Evolutionary conservation across 2,797 vertebrate genomes (phyloP).

Genomic region (Melanotaenia boesemani): DNA sequence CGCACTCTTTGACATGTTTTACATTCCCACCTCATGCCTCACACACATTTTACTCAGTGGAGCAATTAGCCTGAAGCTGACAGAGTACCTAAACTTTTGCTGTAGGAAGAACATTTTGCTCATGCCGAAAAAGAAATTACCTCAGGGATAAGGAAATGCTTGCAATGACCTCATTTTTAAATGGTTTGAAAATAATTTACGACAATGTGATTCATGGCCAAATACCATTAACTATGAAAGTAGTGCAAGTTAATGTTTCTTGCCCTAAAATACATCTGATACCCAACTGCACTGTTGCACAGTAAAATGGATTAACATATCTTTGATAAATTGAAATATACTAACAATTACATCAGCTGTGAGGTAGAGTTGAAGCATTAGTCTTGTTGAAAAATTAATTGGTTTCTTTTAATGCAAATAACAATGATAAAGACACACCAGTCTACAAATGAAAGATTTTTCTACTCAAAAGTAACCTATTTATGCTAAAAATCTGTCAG

Average conservation of each 20-base stretch:
- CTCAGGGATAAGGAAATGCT: constrained; percentile 37
- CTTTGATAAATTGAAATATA: neutral
- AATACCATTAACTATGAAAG: constrained; percentile 38
- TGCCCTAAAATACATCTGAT: constrained; percentile 1
- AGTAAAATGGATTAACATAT: neutral
- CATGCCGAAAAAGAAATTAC: constrained; percentile 40
- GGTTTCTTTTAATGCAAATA: neutral
- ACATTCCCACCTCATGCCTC: constrained; percentile 64
- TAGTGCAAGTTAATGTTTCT: constrained; percentile 7
- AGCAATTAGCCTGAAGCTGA: constrained; percentile 58
- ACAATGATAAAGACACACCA: constrained; percentile 2
- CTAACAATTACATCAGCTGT: neutral
- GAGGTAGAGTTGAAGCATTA: neutral
- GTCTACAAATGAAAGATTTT: constrained; percentile 26
- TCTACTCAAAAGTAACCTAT: constrained; percentile 14
- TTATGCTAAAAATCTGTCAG: constrained; percentile 26
- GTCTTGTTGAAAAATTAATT: constrained; percentile 2
- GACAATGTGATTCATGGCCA: constrained; percentile 42
- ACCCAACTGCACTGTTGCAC: neutral
- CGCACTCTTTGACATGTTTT: constrained; percentile 63
- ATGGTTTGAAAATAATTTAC: constrained; percentile 50
- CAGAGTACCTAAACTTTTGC: constrained; percentile 63
- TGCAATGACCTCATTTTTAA: constrained; percentile 46
- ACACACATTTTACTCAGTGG: constrained; percentile 30
- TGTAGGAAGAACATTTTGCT: constrained; percentile 43